Evolutionary conservation across 2,797 vertebrate genomes (phyloP).

Genomic region (Catostomus latipinnis): DNA sequence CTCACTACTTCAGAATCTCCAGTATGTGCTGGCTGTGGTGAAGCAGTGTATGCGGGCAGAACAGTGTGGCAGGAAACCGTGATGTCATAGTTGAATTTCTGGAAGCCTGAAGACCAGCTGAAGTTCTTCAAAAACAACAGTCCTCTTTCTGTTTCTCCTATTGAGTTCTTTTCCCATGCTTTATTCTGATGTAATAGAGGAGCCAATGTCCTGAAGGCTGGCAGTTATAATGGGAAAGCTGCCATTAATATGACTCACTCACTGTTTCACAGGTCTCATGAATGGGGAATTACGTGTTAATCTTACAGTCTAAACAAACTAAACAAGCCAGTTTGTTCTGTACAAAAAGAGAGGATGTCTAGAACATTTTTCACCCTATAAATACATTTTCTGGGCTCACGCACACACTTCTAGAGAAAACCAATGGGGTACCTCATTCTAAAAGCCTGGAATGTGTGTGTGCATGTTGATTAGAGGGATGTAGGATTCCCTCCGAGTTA

Average conservation of each 20-base stretch:
- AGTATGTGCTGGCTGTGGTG: not conserved
- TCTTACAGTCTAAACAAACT: slow-evolving; percentile 10
- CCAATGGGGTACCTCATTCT: slow-evolving; percentile 19
- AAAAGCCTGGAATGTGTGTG: slow-evolving; percentile 25
- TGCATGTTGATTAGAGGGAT: slow-evolving; percentile 41
- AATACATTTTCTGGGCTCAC: slow-evolving; percentile 24
- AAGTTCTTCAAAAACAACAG: not conserved
- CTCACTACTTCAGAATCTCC: slow-evolving; percentile 11
- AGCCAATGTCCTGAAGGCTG: slow-evolving; percentile 16
- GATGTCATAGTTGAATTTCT: not conserved
- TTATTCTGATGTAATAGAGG: slow-evolving; percentile 31
- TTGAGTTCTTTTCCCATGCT: slow-evolving; percentile 20
- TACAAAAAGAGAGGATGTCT: slow-evolving; percentile 4
- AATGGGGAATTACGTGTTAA: slow-evolving; percentile 28
- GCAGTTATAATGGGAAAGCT: not conserved
- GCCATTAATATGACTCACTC: slow-evolving; percentile 38
- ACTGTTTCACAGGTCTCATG: slow-evolving; percentile 1
- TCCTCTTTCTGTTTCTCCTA: slow-evolving; percentile 1
- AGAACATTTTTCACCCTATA: not conserved
- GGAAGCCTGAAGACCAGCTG: not conserved
- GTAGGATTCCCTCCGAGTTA: slow-evolving; percentile 21
- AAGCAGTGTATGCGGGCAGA: slow-evolving; percentile 16
- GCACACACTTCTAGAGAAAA: slow-evolving; percentile 26
- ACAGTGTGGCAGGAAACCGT: not conserved
- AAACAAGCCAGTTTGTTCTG: slow-evolving; percentile 6